Evolutionary conservation across 92 coral and sea anemone species (phyloP), one percentile per base, ranked within the genome.

Genomic region (Micromussa lordhowensis): DNA sequence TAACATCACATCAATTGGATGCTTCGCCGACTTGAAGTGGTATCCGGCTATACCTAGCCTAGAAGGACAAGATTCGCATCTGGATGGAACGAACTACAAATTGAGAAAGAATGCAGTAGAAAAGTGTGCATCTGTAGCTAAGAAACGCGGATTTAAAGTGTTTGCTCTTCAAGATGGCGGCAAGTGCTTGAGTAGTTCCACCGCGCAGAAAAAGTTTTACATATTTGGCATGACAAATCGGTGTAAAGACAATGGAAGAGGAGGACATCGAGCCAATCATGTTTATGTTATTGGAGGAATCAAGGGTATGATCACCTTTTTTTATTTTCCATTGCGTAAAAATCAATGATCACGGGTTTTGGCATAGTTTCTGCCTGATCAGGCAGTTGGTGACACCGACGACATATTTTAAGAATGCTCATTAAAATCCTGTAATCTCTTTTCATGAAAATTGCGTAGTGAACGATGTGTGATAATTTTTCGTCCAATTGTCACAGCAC

Each of bases 161-260:
- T 83, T 83, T 66, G 87, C 87, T n/a, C 6, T 83, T 64, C 87
- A 83, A 68, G 53, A 83, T 69, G 87, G 80, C 15, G 87, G 87
- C 53, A 66, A 31, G 80, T 83, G 87, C 30, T 40, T 57, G 21
- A 26, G 77, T 19, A 68, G 87, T 17, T 71, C 77, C 1, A 36
- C 55, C 8, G 78, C 87, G 34, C 87, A 58, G 3, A 83, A 3
- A 9, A 83, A 66, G 16, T 69, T 32, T 38, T 13, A 68, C 4
- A 69, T 0, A 69, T 7, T 34, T 29, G 87, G 87, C 40, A 34
- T 0, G 8, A 31, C 87, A 5, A 3, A 3, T 0, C 0, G 5
- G 4, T 83, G 87, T 28, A 12, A 38, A 22, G 2, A 24, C 14
- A 57, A 69, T 83, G 87, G 87, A 9, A 57, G 21, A 83, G 87